phyloP scores from a whole-genome alignment of 2,797 vertebrate genomes.

The Micromesistius poutassou region DNA sequence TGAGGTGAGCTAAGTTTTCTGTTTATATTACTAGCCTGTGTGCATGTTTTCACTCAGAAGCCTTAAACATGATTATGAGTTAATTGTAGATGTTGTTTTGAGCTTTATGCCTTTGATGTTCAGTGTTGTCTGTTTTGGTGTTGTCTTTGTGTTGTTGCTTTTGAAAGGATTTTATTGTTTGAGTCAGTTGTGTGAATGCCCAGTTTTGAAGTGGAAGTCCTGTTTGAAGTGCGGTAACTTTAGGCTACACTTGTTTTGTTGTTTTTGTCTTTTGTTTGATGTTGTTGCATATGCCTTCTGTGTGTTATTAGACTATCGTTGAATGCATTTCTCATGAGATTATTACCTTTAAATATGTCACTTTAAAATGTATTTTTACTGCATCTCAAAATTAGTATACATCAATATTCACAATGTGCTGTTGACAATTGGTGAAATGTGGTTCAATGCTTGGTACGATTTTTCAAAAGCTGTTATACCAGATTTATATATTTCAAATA shows the following conservation, averaged over 20 bases:
- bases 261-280: neutral
- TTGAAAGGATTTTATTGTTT: constrained; percentile 31
- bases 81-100: constrained; percentile 3
- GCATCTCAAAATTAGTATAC: constrained; percentile 9
- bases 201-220: constrained; percentile 27
- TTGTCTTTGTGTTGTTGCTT: constrained; percentile 18
- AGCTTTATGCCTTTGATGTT: neutral
- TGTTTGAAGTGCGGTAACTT: constrained; percentile 2
- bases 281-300: neutral
- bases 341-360: constrained; percentile 26
- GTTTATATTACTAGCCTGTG: constrained; percentile 11
- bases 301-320: constrained; percentile 8
- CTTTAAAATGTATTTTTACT: constrained; percentile 23
- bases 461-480: constrained; percentile 23
- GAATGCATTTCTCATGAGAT: constrained; percentile 26
- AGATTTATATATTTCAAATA: constrained; percentile 29
- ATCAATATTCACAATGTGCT: constrained; percentile 25
- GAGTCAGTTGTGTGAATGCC: constrained; percentile 28
- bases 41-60: constrained; percentile 50
- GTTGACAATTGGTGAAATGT: constrained; percentile 24
- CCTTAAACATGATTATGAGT: constrained; percentile 43
- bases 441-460: constrained; percentile 28
- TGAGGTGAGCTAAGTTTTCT: constrained; percentile 9
- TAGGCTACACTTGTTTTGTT: neutral
- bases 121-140: constrained; percentile 5